A percentile compares a stretch with the other conserved stretches of the same genome.
These are phyloP conservation scores for Folsomia candida DNA, from an alignment of 2,888 invertebrate species.

Conservation along the genomic window DNA sequence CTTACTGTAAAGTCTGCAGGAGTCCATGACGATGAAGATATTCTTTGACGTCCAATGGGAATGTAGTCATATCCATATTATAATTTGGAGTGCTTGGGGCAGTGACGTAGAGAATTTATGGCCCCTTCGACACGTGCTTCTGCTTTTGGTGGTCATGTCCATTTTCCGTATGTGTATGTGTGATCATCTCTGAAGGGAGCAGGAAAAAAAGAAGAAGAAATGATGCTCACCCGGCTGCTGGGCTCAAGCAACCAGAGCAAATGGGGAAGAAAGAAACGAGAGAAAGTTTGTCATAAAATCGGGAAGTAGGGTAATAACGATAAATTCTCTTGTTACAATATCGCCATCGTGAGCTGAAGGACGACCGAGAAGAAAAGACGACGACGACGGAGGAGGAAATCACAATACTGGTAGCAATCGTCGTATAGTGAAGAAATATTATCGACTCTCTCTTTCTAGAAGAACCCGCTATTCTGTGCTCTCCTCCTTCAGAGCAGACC, in stretches of 20 bases:
- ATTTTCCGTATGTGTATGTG: slow-evolving; percentile 3
- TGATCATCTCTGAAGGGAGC: slow-evolving; percentile 10
- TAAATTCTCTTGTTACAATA: slow-evolving; percentile 45
- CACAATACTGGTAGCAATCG: not conserved
- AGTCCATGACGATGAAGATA: slow-evolving; percentile 15
- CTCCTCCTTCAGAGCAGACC: not conserved
- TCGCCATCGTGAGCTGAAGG: slow-evolving; percentile 8
- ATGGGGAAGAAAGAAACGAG: slow-evolving; percentile 21
- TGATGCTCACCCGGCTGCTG: too few species aligned
- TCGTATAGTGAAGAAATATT: not conserved
- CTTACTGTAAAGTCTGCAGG: not conserved
- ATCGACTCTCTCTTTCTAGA: not conserved
- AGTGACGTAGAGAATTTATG: slow-evolving; percentile 32
- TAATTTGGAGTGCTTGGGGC: slow-evolving; percentile 17
- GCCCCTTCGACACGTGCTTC: slow-evolving; percentile 38
- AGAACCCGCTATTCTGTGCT: not conserved
- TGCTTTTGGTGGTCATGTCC: slow-evolving; percentile 1
- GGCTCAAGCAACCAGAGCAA: not conserved
- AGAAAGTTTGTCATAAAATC: slow-evolving; percentile 37
- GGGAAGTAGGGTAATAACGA: slow-evolving; percentile 45
- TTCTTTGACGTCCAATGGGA: not conserved
- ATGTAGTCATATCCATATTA: slow-evolving; percentile 5
- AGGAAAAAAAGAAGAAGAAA: slow-evolving; percentile 2
- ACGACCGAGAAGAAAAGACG: not conserved
- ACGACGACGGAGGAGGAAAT: not conserved